A percentile compares a stretch with the other conserved stretches of the same genome.
phyloP scores from a whole-genome alignment of 1,140 invertebrate genomes.

The Rhynchophorus ferrugineus region DNA sequence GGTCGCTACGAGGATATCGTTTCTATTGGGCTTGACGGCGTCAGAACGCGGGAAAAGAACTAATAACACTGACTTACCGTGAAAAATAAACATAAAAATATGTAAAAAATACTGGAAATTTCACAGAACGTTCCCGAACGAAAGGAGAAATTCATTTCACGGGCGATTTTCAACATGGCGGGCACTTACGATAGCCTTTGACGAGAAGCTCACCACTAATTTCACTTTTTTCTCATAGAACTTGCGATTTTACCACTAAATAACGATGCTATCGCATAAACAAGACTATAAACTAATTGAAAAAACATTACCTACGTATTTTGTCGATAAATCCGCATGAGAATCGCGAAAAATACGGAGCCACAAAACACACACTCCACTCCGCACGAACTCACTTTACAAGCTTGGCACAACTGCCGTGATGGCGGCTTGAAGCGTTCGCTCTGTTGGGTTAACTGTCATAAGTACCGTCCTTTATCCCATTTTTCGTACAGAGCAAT shows the following conservation, averaged over 20 bases:
- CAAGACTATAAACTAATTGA: slow-evolving; percentile 18
- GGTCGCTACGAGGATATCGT: slow-evolving; percentile 31
- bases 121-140: slow-evolving; percentile 4
- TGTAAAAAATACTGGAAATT: slow-evolving; percentile 18
- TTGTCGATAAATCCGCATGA: slow-evolving; percentile 37
- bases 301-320: slow-evolving; percentile 38
- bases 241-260: slow-evolving; percentile 13
- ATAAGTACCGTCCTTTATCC: not conserved
- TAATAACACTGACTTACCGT: slow-evolving; percentile 30
- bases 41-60: slow-evolving; percentile 37
- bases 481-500: slow-evolving; percentile 4
- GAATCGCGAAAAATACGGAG: slow-evolving; percentile 40
- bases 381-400: slow-evolving; percentile 39
- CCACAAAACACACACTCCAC: slow-evolving; percentile 41
- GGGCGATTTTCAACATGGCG: slow-evolving; percentile 39
- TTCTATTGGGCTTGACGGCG: slow-evolving; percentile 31
- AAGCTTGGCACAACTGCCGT: slow-evolving; percentile 39
- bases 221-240: slow-evolving; percentile 21
- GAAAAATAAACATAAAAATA: slow-evolving; percentile 29
- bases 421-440: slow-evolving; percentile 35
- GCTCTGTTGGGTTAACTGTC: slow-evolving; percentile 6
- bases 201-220: slow-evolving; percentile 26
- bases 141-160: slow-evolving; percentile 24
- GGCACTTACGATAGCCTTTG: slow-evolving; percentile 34
- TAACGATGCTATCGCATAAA: slow-evolving; percentile 19